phyloP scores from a whole-genome alignment of 2,888 invertebrate species.

The Dryococelus australis region DNA sequence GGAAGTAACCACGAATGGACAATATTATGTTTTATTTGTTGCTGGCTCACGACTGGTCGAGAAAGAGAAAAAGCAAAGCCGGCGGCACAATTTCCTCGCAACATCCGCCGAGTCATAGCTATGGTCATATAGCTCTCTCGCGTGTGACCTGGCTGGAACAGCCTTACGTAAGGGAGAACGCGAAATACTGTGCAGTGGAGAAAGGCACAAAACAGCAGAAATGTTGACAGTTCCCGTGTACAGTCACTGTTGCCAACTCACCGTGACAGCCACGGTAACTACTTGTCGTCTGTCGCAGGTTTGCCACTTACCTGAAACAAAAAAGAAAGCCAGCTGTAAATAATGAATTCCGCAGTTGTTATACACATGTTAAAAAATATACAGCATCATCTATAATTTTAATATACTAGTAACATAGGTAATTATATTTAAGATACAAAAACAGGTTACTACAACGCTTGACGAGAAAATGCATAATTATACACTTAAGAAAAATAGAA shows the following conservation, averaged over 20 bases:
- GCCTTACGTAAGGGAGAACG: not conserved
- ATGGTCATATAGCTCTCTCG: not conserved
- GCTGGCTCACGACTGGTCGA: too few relatives aligned
- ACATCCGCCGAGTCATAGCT: not conserved
- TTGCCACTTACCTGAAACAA: not conserved
- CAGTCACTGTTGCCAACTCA: constrained; percentile 5
- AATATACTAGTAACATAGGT: too few relatives aligned
- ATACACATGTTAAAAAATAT: too few relatives aligned
- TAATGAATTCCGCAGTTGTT: too few relatives aligned
- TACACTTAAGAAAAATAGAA: too few relatives aligned
- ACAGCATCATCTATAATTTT: too few relatives aligned
- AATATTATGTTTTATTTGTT: too few relatives aligned
- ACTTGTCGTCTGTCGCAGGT: not conserved
- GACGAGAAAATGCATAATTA: too few relatives aligned
- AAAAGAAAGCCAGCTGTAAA: not conserved
- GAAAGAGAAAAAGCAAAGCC: not conserved
- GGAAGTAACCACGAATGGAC: too few relatives aligned
- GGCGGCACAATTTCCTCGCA: not conserved
- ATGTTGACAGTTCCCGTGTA: not conserved
- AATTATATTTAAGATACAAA: too few relatives aligned
- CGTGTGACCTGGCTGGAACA: not conserved
- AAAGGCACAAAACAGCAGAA: not conserved
- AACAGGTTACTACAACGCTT: too few relatives aligned
- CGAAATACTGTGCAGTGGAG: not conserved
- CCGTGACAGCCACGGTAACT: not conserved